phyloP scores from a whole-genome alignment of 2,113 vertebrate species.

The Pleuronectes platessa region DNA sequence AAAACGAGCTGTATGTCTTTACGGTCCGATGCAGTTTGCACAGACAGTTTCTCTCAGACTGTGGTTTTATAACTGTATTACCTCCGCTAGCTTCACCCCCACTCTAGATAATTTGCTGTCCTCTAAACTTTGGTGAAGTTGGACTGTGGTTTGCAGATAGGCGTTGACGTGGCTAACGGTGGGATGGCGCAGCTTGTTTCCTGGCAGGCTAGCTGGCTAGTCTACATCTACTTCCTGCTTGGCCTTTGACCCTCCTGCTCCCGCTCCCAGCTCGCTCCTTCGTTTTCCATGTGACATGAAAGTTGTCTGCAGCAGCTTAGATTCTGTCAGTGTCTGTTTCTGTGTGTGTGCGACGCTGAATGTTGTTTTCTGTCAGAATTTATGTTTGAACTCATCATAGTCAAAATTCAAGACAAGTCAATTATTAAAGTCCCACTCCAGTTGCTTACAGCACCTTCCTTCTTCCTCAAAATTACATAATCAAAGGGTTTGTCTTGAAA shows the following conservation, averaged over 20 bases:
- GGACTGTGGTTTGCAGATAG: constrained; percentile 48
- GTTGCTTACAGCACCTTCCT: too few species aligned
- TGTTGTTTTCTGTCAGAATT: not conserved
- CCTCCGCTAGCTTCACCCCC: constrained; percentile 35
- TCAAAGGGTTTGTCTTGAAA: too few species aligned
- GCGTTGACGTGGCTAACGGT: constrained; percentile 32
- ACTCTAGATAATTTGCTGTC: constrained; percentile 38
- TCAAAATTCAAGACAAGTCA: too few species aligned
- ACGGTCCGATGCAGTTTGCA: not conserved
- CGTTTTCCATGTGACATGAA: constrained; percentile 57
- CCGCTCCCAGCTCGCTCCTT: constrained; percentile 76
- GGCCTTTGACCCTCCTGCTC: constrained; percentile 83
- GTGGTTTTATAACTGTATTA: constrained; percentile 41
- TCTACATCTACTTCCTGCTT: constrained; percentile 74
- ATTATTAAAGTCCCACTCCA: too few species aligned
- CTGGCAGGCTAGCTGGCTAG: constrained; percentile 56
- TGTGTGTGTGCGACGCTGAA: constrained; percentile 4
- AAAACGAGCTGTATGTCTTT: not conserved
- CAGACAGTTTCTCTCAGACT: constrained; percentile 5
- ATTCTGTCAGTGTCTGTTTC: constrained; percentile 42
- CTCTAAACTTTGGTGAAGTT: constrained; percentile 7
- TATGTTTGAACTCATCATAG: not conserved
- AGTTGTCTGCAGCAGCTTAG: constrained; percentile 45
- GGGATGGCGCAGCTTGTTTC: constrained; percentile 53
- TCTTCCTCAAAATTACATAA: too few species aligned